A percentile compares a stretch with the other conserved stretches of the same genome.
Evolutionary conservation across 2,113 vertebrate species (phyloP).

Genomic region (Percopsis transmontana): DNA sequence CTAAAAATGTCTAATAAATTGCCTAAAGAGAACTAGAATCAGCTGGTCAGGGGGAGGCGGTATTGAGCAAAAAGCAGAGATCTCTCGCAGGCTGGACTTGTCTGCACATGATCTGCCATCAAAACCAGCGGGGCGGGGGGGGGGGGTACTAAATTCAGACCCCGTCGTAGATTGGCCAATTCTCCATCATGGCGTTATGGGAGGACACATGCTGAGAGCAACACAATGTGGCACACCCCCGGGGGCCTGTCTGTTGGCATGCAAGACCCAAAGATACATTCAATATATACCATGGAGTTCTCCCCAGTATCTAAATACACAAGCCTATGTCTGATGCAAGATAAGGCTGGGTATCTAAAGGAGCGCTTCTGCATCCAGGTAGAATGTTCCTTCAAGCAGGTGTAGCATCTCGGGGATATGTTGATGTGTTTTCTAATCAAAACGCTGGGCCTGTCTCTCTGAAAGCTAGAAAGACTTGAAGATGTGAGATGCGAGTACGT

Average conservation of each 20-base stretch:
- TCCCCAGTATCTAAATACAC: slow-evolving; percentile 21
- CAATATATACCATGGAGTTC: slow-evolving; percentile 1
- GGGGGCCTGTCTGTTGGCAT: background rate
- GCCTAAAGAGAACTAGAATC: no score
- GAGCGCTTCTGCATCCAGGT: background rate
- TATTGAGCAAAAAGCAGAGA: slow-evolving; percentile 13
- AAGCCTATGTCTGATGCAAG: slow-evolving; percentile 6
- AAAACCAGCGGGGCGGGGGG: no score
- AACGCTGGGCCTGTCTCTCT: no score
- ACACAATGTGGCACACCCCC: background rate
- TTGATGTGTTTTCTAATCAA: no score
- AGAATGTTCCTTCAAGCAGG: no score
- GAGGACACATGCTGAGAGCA: slow-evolving; percentile 21
- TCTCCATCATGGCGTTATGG: background rate
- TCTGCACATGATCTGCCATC: slow-evolving; percentile 40
- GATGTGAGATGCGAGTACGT: no score
- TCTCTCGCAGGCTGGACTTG: slow-evolving; percentile 16
- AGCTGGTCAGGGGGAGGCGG: slow-evolving; percentile 36
- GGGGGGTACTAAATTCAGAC: background rate
- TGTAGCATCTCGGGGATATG: no score
- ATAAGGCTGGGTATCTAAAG: slow-evolving; percentile 31
- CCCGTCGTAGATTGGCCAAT: background rate
- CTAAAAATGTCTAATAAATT: no score
- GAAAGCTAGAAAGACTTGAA: no score
- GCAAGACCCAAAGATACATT: background rate